Conservation (phyloP, 2,888 invertebrate species). For the Nomada ruficornis region DNA sequence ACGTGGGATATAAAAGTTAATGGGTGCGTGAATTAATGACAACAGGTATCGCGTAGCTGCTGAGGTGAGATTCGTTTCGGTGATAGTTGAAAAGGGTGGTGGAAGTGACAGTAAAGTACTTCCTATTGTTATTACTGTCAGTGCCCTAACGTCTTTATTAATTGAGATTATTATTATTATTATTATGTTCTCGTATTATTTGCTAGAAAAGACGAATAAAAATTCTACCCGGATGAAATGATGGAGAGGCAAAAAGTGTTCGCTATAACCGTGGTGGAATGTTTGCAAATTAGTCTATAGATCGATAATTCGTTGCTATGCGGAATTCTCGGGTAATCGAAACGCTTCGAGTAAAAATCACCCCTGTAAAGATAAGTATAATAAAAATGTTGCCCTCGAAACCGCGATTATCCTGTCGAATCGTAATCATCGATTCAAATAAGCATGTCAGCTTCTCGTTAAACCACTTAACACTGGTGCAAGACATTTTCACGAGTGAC, state of each 20-base stretch:
- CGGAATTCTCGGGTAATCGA: conserved; percentile 34
- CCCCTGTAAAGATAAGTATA: conserved; percentile 20
- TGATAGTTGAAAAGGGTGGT: too few species aligned
- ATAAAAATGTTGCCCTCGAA: conserved; percentile 24
- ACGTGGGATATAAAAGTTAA: conserved; percentile 14
- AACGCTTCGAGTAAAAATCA: conserved; percentile 11
- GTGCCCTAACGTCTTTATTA: too few species aligned
- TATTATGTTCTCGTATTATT: too few species aligned
- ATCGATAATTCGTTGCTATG: conserved; percentile 45
- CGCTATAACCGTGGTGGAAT: conserved; percentile 23
- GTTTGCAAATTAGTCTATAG: conserved; percentile 37
- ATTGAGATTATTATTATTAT: too few species aligned
- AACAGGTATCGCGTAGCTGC: background rate
- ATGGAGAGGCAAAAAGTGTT: background rate
- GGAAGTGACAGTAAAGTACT: too few species aligned
- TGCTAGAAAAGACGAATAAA: too few species aligned
- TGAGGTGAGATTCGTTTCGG: too few species aligned
- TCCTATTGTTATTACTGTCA: too few species aligned
- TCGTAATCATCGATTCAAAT: conserved; percentile 56
- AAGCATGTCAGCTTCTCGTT: conserved; percentile 30
- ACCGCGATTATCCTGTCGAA: conserved; percentile 26
- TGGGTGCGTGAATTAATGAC: background rate
- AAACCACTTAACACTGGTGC: conserved; percentile 24
- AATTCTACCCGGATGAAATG: too few species aligned
- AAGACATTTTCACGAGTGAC: conserved; percentile 58